These are phyloP conservation scores for Heliopora coerulea DNA, from an alignment of 92 coral and sea anemone genomes.

Conservation along the genomic window DNA sequence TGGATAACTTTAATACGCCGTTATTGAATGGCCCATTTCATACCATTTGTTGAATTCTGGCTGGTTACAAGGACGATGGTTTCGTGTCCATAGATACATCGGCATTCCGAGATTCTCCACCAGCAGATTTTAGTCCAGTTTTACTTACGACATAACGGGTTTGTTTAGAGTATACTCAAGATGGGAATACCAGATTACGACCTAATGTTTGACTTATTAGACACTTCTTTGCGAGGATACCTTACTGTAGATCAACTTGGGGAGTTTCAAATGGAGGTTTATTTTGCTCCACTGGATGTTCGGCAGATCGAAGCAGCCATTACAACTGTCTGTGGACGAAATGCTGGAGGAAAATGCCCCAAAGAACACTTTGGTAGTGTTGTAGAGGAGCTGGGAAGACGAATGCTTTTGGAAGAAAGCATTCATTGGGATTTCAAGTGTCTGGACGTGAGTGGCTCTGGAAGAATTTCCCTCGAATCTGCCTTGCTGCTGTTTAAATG, in stretches of 20 bases:
- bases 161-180: slow-evolving; percentile 40
- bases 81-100: not conserved
- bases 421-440: slow-evolving; percentile 92
- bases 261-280: slow-evolving; percentile 75
- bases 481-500: slow-evolving; percentile 86
- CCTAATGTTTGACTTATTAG: slow-evolving; percentile 87
- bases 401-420: slow-evolving; percentile 80
- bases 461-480: slow-evolving; percentile 80
- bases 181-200: slow-evolving; percentile 97
- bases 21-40: not conserved
- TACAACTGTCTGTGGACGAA: slow-evolving; percentile 69
- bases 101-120: slow-evolving; percentile 29
- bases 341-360: slow-evolving; percentile 72
- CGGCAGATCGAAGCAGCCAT: slow-evolving; percentile 87
- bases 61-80: not conserved
- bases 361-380: slow-evolving; percentile 76
- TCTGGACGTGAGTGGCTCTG: slow-evolving; percentile 66
- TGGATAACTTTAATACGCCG: not conserved
- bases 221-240: slow-evolving; percentile 73
- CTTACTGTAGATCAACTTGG: slow-evolving; percentile 72
- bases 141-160: too few species aligned
- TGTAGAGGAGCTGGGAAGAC: slow-evolving; percentile 78
- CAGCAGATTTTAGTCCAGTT: too few species aligned
- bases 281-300: slow-evolving; percentile 67
- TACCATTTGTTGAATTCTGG: not conserved